Conservation (phyloP, 2,888 invertebrate genomes). For the Drosophila algonquin region DNA sequence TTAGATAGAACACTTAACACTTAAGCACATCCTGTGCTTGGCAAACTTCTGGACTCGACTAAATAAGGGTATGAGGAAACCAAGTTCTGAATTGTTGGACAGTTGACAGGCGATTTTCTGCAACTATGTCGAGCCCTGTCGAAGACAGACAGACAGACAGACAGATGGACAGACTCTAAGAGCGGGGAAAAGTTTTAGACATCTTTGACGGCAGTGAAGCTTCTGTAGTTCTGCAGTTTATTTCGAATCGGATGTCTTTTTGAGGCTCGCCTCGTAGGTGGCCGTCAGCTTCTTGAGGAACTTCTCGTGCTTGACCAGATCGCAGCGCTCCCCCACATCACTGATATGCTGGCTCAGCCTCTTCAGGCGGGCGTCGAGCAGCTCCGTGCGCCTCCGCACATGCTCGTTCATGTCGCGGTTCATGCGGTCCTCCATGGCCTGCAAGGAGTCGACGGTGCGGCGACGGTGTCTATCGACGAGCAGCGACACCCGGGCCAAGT, state of each 20-base stretch:
- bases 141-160: constrained; percentile 17
- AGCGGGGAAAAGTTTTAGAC: constrained; percentile 12
- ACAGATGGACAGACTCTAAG: constrained; percentile 14
- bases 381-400: constrained; percentile 13
- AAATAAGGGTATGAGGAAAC: constrained; percentile 14
- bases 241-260: neutral
- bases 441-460: neutral
- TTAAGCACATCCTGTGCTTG: neutral
- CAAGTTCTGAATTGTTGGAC: constrained; percentile 11
- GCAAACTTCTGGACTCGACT: constrained; percentile 21
- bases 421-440: constrained; percentile 8
- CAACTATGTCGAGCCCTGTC: constrained; percentile 41
- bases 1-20: no score
- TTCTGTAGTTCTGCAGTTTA: neutral
- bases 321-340: constrained; percentile 5
- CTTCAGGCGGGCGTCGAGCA: constrained; percentile 11
- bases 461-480: constrained; percentile 17
- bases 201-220: neutral
- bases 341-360: constrained; percentile 8
- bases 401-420: constrained; percentile 25
- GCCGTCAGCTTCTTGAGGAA: constrained; percentile 22
- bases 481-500: constrained; percentile 20
- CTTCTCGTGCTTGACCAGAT: constrained; percentile 24
- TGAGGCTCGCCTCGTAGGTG: constrained; percentile 9
- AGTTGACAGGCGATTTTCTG: constrained; percentile 41